Conservation (phyloP, 2,113 vertebrate species). For the Caranx melampygus region DNA sequence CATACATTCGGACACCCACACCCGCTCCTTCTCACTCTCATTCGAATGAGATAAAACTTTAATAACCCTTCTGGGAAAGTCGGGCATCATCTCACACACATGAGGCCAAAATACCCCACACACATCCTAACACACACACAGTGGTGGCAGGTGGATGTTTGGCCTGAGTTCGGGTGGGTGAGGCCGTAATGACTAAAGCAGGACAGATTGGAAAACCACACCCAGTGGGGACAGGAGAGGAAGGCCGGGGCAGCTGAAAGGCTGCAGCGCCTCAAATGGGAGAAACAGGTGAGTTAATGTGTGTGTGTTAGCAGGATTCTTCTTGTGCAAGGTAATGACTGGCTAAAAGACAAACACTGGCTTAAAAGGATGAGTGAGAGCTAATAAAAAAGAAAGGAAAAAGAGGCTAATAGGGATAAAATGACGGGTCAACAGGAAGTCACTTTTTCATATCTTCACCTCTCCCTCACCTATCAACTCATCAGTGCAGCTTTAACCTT, state of each 20-base stretch:
- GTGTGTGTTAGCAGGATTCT: constrained; percentile 47
- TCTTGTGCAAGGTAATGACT: constrained; percentile 56
- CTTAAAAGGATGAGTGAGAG: constrained; percentile 38
- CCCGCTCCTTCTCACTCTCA: constrained; percentile 47
- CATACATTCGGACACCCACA: constrained; percentile 34
- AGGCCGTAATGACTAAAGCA: constrained; percentile 70
- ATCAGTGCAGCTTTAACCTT: neutral
- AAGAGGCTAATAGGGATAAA: constrained; percentile 42
- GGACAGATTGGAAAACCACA: constrained; percentile 72
- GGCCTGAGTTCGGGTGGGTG: constrained; percentile 43
- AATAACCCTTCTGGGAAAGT: constrained; percentile 60
- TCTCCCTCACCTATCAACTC: constrained; percentile 11
- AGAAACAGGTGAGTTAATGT: constrained; percentile 73
- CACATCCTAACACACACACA: neutral
- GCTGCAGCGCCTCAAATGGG: constrained; percentile 56
- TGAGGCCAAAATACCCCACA: constrained; percentile 16
- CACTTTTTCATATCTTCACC: constrained; percentile 27
- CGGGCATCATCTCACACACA: constrained; percentile 8
- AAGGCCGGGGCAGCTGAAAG: constrained; percentile 51
- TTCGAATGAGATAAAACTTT: constrained; percentile 64
- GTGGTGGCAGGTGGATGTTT: constrained; percentile 60
- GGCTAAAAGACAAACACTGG: constrained; percentile 39
- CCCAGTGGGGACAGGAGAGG: constrained; percentile 60
- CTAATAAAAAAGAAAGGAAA: constrained; percentile 50
- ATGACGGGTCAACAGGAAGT: constrained; percentile 51